Evolutionary conservation across 92 coral and sea anemone species (phyloP).

Genomic region (Porites evermanni): DNA sequence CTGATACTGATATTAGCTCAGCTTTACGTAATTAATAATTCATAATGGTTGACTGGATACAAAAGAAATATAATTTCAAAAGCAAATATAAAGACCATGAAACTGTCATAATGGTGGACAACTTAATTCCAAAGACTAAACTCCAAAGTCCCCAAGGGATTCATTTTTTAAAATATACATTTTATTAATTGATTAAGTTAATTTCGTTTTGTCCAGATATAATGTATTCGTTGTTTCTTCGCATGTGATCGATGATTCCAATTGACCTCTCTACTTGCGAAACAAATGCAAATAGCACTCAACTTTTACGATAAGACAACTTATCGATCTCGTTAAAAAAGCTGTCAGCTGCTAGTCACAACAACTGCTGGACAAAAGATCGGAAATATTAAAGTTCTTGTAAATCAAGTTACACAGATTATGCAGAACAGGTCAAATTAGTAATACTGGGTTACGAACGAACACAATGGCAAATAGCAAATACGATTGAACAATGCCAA

Average conservation of each 20-base stretch:
- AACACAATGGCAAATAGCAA: constrained; percentile 21
- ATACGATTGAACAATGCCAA: neutral
- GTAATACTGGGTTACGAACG: neutral
- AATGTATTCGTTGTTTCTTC: neutral
- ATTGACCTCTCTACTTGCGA: neutral
- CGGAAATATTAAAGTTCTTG: constrained; percentile 1
- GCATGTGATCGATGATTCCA: constrained; percentile 1
- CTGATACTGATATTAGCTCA: neutral
- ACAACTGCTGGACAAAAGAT: constrained; percentile 10
- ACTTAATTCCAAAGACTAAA: neutral
- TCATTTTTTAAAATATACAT: neutral
- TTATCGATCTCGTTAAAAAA: constrained; percentile 6
- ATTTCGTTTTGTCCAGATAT: constrained; percentile 13
- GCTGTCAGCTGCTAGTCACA: neutral
- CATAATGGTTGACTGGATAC: neutral
- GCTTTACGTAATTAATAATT: neutral
- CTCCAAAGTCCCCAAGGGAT: neutral
- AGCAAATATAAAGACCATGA: constrained; percentile 3
- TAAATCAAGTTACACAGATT: neutral
- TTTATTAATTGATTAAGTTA: constrained; percentile 6
- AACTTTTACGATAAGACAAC: neutral
- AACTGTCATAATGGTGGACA: neutral
- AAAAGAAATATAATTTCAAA: constrained; percentile 3
- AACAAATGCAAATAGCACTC: constrained; percentile 22
- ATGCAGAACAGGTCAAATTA: neutral